Base-by-base conservation (phyloP, 2,888 invertebrate genomes). In the Melitaea athalia region DNA sequence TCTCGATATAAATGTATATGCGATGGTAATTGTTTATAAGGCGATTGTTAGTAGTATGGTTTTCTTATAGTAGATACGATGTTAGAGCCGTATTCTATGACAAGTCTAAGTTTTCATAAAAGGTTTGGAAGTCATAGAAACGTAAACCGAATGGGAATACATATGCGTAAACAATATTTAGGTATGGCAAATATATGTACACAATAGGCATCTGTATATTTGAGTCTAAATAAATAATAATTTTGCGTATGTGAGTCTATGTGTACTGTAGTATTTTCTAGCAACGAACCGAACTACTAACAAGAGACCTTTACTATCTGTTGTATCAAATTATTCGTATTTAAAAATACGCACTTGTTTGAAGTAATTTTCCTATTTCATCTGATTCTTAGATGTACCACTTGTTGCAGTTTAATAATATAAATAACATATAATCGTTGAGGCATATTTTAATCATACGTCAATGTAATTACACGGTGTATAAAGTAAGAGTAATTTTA, bases 351-450 rank as follows among this genome's bases (percentile, higher is more conserved):
- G 57, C 42, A 57, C 38, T 57, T 15, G 12, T 42, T 42, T 57
- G 5, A 42, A 57, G 57, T 57, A 57, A 57, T 42, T 57, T 57
- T 57, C 57, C 15, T 57, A 57, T 31, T 12, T 33, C 24, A 33
- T 55, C 53, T 33, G 53, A 55, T n/a, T 55, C 53, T 55, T 55
- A 55, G 53, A 55, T 55, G 53, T 55, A 55, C 33, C 33, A 55
- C 33, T 33, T 31, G 53, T 55, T 55, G 33, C 53, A 55, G 33
- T 55, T 55, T 55, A 31, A 55, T 55, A 55, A 24, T 24, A 33
- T 33, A 55, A 55, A 24, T 55, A 55, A 31, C 12, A 33, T 55
- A 33, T 55, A 55, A 5, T 55, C 53, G 53, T 33, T 55, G 53
- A 55, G 14, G 33, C 24, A 24, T 55, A 33, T 14, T n/a, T 55